Conservation (phyloP, 1,140 invertebrate species). For the Choristoneura fumiferana region DNA sequence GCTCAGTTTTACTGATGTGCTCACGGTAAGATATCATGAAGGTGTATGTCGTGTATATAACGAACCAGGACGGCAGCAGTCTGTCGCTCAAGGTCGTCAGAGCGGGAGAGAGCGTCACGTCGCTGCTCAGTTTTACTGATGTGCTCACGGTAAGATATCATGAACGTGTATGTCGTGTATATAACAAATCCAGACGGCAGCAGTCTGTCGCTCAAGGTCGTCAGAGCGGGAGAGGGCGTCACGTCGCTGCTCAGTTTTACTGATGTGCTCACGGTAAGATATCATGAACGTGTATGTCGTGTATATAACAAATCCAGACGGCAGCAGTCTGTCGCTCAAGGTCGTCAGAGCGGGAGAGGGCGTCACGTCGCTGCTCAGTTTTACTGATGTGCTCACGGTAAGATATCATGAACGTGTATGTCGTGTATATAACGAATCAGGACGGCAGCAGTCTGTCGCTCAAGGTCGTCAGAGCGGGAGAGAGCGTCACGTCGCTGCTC, state of each 20-base stretch:
- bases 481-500: no score
- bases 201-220: no score
- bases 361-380: constrained; percentile 95
- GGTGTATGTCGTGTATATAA: constrained; percentile 98
- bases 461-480: no score
- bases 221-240: no score
- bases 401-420: constrained; percentile 39
- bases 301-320: constrained; percentile 91
- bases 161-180: no score
- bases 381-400: constrained; percentile 94
- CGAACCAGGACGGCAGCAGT: constrained; percentile 87
- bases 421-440: no score
- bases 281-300: constrained; percentile 99
- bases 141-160: constrained; percentile 95
- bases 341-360: constrained; percentile 83
- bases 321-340: constrained; percentile 82
- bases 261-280: no score
- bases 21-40: constrained; percentile 96
- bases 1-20: constrained; percentile 97
- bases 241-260: no score
- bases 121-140: constrained; percentile 97
- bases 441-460: neutral
- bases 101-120: constrained; percentile 96
- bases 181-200: no score
- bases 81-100: constrained; percentile 94